phyloP scores from a whole-genome alignment of 2,888 invertebrate species.

The Diarsia rubi region DNA sequence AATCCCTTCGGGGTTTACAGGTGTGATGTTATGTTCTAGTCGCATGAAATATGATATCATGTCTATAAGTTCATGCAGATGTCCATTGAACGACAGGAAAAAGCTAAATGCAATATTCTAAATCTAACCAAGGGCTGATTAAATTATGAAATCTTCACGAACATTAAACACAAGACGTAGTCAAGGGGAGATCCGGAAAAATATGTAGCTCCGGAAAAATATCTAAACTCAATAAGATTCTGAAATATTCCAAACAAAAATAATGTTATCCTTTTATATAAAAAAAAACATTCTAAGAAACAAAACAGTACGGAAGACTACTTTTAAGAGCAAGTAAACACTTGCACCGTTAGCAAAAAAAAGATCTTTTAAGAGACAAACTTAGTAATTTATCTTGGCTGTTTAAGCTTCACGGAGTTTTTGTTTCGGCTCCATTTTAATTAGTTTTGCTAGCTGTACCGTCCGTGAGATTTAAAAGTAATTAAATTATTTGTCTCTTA shows the following conservation, averaged over 20 bases:
- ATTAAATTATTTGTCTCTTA: constrained; percentile 73
- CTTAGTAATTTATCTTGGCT: constrained; percentile 86
- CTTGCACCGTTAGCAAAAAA: constrained; percentile 49
- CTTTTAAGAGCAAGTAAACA: constrained; percentile 36
- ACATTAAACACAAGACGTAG: not conserved
- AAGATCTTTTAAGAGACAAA: constrained; percentile 76
- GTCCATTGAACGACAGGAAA: not conserved
- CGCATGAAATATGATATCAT: not conserved
- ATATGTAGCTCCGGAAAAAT: not conserved
- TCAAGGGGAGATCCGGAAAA: not conserved
- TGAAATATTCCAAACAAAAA: not conserved
- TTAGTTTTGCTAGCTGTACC: constrained; percentile 80
- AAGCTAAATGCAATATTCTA: not conserved
- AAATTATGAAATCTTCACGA: not conserved
- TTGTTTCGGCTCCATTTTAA: constrained; percentile 82
- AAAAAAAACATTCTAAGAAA: constrained; percentile 13
- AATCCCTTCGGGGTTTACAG: too few species aligned
- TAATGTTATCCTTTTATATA: not conserved
- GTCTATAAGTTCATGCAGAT: not conserved
- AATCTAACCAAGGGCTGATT: too few species aligned
- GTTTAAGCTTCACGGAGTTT: constrained; percentile 78
- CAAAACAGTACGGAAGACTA: constrained; percentile 21
- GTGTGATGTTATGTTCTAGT: not conserved
- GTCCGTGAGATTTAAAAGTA: constrained; percentile 79
- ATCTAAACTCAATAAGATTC: too few species aligned